phyloP scores from a whole-genome alignment of 1,140 invertebrate species.

The Helicoverpa armigera region DNA sequence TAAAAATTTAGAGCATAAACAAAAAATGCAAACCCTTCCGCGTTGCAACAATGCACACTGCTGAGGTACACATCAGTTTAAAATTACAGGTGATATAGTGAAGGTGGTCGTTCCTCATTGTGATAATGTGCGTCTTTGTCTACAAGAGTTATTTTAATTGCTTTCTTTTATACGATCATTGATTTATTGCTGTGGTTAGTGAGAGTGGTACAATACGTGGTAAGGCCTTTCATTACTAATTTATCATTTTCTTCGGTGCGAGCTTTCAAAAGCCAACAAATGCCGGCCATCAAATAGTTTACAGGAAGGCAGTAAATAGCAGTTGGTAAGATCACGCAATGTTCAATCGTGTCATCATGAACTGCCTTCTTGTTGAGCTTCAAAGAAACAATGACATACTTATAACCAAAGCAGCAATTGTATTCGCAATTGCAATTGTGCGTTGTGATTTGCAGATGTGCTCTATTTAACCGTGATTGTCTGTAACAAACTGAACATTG shows the following conservation, averaged over 20 bases:
- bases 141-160: slow-evolving; percentile 71
- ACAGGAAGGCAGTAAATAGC: neutral
- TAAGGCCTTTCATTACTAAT: slow-evolving; percentile 60
- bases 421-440: slow-evolving; percentile 34
- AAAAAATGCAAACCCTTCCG: slow-evolving; percentile 81
- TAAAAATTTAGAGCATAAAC: slow-evolving; percentile 85
- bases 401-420: slow-evolving; percentile 34
- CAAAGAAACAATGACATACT: slow-evolving; percentile 42
- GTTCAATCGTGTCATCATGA: slow-evolving; percentile 7
- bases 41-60: slow-evolving; percentile 68
- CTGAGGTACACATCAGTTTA: slow-evolving; percentile 72
- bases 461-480: slow-evolving; percentile 47
- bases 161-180: slow-evolving; percentile 83
- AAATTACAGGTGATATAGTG: slow-evolving; percentile 85
- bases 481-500: slow-evolving; percentile 38
- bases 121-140: slow-evolving; percentile 81
- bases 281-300: neutral
- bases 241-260: slow-evolving; percentile 46
- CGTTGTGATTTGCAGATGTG: slow-evolving; percentile 39
- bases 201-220: slow-evolving; percentile 54
- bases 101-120: slow-evolving; percentile 79
- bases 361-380: slow-evolving; percentile 44
- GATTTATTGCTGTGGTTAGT: slow-evolving; percentile 75
- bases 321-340: neutral
- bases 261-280: neutral